Base-by-base conservation (phyloP, 30 jellyfish, hydroid and myxozoan genomes). In the Turritopsis dohrnii region DNA sequence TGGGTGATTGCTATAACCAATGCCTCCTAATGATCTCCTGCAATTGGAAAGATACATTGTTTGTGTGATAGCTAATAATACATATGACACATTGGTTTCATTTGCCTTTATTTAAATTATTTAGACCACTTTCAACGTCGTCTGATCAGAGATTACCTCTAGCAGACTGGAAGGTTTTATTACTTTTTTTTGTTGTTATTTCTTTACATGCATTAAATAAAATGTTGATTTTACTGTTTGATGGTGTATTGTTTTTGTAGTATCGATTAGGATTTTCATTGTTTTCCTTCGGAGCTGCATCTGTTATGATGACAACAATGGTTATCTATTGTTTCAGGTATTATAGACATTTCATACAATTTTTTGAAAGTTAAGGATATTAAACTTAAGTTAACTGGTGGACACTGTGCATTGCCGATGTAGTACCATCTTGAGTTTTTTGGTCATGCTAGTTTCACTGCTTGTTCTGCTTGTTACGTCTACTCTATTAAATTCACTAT, bases 231-330 rank as follows among this genome's bases (percentile, higher is more conserved):
- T 41, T 13, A 3, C 9, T 41, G 5, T 41, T 41, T 41, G 60
- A 41, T 75, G 24, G 1, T 24, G 65, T 76, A 1, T 77, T 77
- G 24, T 1, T 0, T 28, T 1, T 77, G 41, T 77, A 77, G 85
- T 77, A 77, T 52, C 85, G 85, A 8, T 20, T 77, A 26, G 85
- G 85, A 28, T 77, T 77, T 77, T 17, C 85, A 16, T 28, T 25
- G 3, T 77, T 77, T 29, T n/a, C 74, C 53, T 53, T 60, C 7
- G 66, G 66, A 18, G 85, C 85, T 26, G 41, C 85, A 28, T 29
- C 72, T 0, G 85, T 28, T 26, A 22, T 77, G 21, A 26, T 77
- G 75, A 76, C 27, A 19, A 23, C 85, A 77, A 53, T 52, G 16
- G 23, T 28, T 52, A 22, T 77, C 30, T 77, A 23, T 77, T 29